Percentiles rank a stretch among this genome's conserved stretches.
phyloP scores from a whole-genome alignment of 2,797 vertebrate genomes.

The Macrochelys suwanniensis region DNA sequence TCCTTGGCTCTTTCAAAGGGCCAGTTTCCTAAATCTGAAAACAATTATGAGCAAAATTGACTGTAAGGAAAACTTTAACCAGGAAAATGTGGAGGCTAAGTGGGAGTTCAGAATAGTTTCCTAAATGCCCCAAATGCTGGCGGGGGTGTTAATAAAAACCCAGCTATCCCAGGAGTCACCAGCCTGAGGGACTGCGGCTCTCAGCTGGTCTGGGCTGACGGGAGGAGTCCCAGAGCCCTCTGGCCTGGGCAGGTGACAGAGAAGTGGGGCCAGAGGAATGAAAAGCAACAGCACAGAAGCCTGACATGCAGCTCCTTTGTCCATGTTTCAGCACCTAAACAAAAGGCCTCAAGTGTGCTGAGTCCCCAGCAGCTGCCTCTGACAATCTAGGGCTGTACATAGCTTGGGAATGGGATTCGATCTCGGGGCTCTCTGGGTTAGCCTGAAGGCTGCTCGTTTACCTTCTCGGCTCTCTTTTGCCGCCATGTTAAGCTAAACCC shows the following conservation, averaged over 20 bases:
- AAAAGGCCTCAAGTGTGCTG: too few relatives aligned
- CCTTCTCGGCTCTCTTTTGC: not conserved
- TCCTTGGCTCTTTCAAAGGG: conserved; percentile 49
- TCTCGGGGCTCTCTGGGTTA: too few relatives aligned
- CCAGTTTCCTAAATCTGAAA: conserved; percentile 71
- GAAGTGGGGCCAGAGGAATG: not conserved
- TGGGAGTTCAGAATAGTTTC: conserved; percentile 63
- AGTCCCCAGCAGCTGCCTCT: too few relatives aligned
- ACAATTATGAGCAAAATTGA: conserved; percentile 20
- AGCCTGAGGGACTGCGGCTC: not conserved
- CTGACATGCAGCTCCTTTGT: not conserved
- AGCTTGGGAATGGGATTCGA: too few relatives aligned
- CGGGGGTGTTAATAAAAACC: not conserved
- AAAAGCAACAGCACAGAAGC: not conserved
- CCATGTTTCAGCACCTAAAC: too few relatives aligned
- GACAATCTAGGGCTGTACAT: too few relatives aligned
- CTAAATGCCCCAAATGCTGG: not conserved
- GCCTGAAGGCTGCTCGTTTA: not conserved
- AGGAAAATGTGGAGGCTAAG: conserved; percentile 47
- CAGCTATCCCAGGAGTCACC: not conserved
- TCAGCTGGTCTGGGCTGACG: not conserved
- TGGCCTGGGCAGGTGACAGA: too few relatives aligned
- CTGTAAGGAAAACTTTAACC: conserved; percentile 53
- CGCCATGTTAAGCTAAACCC: too few relatives aligned
- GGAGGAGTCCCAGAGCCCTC: not conserved